Evolutionary conservation across 2,797 vertebrate species (phyloP), one percentile per base, ranked within the genome.

Genomic region (Micropoecilia bifurca): DNA sequence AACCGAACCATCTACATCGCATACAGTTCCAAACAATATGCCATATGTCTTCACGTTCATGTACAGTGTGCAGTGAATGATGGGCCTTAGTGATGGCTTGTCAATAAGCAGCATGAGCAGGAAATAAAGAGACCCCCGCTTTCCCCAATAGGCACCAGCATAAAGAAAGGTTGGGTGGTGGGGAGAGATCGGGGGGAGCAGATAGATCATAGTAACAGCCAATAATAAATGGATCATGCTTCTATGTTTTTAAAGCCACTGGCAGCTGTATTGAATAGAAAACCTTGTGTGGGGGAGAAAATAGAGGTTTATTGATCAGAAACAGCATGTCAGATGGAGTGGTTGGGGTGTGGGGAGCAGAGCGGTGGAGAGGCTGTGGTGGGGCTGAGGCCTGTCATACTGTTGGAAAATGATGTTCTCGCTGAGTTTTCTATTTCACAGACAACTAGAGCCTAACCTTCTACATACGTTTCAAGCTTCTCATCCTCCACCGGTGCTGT

Each of bases 171-270:
- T 84, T 81, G 86, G 89, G 81, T 86, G 86, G 85, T 82, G 86
- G 68, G 25, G 86, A 76, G 81, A 80, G 85, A 87, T 88, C 76
- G 89, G 84, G 89, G 79, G 89, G 86, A 80, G 71, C 89, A 85
- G 86, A 93, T 95, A 95, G 90, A 93, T 96, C 95, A 97, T 94
- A 90, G 93, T 96, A 96, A 92, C 90, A 96, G 96, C 96, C 96
- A 96, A 96, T 97, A 97, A 97, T 96, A 95, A 95, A 94, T 95
- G 91, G 83, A 92, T 95, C 90, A 93, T 93, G 93, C 93, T 91
- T 90, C 92, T 93, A 90, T 94, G 92, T 94, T 96, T 95, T 89
- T 94, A 95, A 96, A 96, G 92, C 89, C 88, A 80, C 80, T 96
- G 94, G 94, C 91, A 95, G 94, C 95, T 95, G 93, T 94, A 95